Conservation (phyloP, 2,113 vertebrate species). For the Dolichallabes microphthalmus region DNA sequence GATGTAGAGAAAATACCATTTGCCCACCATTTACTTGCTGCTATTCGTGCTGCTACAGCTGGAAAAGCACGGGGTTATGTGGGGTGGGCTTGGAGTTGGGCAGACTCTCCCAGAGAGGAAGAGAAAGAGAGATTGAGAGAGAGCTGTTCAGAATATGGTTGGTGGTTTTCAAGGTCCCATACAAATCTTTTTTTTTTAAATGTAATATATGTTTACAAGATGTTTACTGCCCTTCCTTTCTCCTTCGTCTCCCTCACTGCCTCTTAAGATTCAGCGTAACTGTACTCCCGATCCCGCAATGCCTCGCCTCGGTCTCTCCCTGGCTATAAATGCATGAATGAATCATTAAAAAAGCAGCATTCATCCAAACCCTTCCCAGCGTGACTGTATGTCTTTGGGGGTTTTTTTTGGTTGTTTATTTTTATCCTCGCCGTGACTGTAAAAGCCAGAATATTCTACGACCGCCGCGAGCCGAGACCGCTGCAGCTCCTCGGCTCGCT, state of each 20-base stretch:
- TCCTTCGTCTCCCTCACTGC: slow-evolving; percentile 9
- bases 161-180: slow-evolving; percentile 8
- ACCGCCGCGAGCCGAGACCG: background rate
- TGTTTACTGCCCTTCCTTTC: slow-evolving; percentile 35
- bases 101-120: background rate
- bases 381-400: background rate
- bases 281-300: background rate
- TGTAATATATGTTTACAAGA: slow-evolving; percentile 40
- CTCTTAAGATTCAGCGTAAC: slow-evolving; percentile 27
- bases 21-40: background rate
- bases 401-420: slow-evolving; percentile 16
- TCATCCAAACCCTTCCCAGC: slow-evolving; percentile 30
- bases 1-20: background rate
- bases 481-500: background rate
- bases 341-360: slow-evolving; percentile 37
- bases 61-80: background rate
- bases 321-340: slow-evolving; percentile 37
- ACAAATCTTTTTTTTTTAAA: slow-evolving; percentile 9
- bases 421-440: slow-evolving; percentile 7
- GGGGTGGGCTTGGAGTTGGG: background rate
- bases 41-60: background rate
- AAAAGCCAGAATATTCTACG: slow-evolving; percentile 11
- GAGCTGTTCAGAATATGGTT: background rate
- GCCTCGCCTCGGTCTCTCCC: slow-evolving; percentile 27
- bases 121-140: background rate